Evolutionary conservation across 2,888 invertebrate species (phyloP), one percentile per base, ranked within the genome.

Genomic region (Cremastinae sp.): DNA sequence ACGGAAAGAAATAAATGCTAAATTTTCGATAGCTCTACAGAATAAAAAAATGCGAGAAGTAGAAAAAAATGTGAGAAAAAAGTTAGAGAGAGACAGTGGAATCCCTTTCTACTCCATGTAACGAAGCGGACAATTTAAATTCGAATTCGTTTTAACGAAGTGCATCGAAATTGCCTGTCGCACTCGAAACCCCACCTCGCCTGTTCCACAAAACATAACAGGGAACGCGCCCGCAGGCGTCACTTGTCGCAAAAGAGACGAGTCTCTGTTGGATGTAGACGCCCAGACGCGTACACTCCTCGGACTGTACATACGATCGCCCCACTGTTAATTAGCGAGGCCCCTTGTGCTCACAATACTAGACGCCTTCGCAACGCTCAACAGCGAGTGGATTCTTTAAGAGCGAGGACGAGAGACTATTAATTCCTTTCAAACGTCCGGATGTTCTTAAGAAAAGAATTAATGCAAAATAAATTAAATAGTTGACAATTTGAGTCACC

Each of bases 101-200:
- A 28, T 35, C 61, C 41, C 47, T 20, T 47, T 55, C 18, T 47
- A 35, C 47, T 39, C 43, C 43, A 69, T 74, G 73, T 76, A 80
- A 80, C 80, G 77, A 80, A 75, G 72, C 78, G 75, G 61, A 62
- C 75, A 73, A 75, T 80, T 80, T 79, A 78, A 80, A 80, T 79
- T 79, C 78, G 68, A 78, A 78, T 76, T 78, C 64, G 75, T 55
- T 75, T 74, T 71, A 74, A 75, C 79, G 76, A 78, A 78, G 76
- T 72, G 73, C 78, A 76, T 71, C 75, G 78, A 78, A 78, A 80
- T 80, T 80, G 75, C 78, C 79, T 78, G 79, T 80, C 80, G 78
- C 69, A 61, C 58, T 68, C 62, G 65, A 51, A 68, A 70, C 62
- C 55, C 45, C 68, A 55, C 28, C 59, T 14, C 37, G 56, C 66